These are phyloP conservation scores for Cylindroiulus punctatus DNA, from an alignment of 2,888 invertebrate species.

Conservation along the genomic window DNA sequence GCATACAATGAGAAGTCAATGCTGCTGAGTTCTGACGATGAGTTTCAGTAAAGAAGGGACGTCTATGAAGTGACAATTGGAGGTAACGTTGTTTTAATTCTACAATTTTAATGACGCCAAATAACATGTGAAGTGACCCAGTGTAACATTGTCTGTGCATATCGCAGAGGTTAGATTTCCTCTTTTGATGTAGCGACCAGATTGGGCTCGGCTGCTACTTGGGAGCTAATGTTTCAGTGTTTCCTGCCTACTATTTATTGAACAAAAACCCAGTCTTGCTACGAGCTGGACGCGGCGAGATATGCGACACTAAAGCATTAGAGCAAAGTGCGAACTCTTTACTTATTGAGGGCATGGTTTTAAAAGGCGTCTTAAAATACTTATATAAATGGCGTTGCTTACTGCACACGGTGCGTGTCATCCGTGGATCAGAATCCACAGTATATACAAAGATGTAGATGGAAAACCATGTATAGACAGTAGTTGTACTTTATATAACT, in stretches of 20 bases:
- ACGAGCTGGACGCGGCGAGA: neutral
- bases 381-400: neutral
- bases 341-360: neutral
- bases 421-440: neutral
- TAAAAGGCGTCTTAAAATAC: neutral
- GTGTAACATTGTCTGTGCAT: neutral
- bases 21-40: constrained; percentile 94
- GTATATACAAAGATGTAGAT: neutral
- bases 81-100: constrained; percentile 3
- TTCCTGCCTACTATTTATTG: neutral
- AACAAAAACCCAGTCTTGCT: neutral
- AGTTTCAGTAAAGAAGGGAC: constrained; percentile 76
- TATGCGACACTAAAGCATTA: neutral
- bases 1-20: constrained; percentile 97
- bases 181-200: neutral
- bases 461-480: neutral
- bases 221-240: neutral
- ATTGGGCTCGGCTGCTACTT: neutral
- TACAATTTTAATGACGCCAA: constrained; percentile 4
- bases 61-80: neutral
- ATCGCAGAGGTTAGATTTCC: neutral
- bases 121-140: neutral
- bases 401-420: neutral
- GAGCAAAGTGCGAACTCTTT: neutral
- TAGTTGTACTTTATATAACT: neutral